Percentiles rank a stretch among this genome's conserved stretches.
Conservation (phyloP, 2,113 vertebrate species). For the Tachycineta bicolor region DNA sequence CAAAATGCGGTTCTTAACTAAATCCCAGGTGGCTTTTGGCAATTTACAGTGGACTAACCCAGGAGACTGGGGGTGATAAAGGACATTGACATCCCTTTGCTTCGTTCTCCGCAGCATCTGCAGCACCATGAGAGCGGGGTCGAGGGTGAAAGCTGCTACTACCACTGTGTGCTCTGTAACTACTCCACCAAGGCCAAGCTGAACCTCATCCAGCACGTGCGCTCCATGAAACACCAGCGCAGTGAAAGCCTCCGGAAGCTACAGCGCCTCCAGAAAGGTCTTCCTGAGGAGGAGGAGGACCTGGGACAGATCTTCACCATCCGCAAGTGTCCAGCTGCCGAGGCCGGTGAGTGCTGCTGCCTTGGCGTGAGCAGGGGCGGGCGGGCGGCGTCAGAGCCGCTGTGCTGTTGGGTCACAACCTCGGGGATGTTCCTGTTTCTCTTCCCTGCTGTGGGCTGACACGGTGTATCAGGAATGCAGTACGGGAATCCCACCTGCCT, state of each 20-base stretch:
- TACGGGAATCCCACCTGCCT: accelerated
- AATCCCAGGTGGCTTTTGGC: background rate
- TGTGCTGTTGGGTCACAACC: background rate
- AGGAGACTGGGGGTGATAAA: background rate
- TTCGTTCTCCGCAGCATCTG: constrained; percentile 84
- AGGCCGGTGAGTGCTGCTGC: constrained; percentile 82
- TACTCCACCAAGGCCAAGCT: constrained; percentile 99
- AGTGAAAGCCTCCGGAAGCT: constrained; percentile 95
- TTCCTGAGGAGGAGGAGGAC: constrained; percentile 92
- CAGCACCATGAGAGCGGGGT: constrained; percentile 94
- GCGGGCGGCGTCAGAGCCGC: accelerated
- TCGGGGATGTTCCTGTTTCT: background rate
- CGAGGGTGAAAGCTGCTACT: constrained; percentile 95
- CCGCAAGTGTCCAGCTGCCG: constrained; percentile 88
- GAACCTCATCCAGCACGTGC: constrained; percentile 97
- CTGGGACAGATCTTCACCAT: constrained; percentile 96
- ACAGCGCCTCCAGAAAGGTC: constrained; percentile 94
- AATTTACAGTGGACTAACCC: background rate
- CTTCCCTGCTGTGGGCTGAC: background rate
- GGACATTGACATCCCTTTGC: background rate
- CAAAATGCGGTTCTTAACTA: background rate
- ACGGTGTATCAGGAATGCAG: accelerated
- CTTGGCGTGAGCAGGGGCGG: accelerated
- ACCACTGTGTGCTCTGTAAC: constrained; percentile 94
- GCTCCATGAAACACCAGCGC: constrained; percentile 98